Base-by-base conservation (phyloP, 2,113 vertebrate genomes). In the Peromyscus californicus region DNA sequence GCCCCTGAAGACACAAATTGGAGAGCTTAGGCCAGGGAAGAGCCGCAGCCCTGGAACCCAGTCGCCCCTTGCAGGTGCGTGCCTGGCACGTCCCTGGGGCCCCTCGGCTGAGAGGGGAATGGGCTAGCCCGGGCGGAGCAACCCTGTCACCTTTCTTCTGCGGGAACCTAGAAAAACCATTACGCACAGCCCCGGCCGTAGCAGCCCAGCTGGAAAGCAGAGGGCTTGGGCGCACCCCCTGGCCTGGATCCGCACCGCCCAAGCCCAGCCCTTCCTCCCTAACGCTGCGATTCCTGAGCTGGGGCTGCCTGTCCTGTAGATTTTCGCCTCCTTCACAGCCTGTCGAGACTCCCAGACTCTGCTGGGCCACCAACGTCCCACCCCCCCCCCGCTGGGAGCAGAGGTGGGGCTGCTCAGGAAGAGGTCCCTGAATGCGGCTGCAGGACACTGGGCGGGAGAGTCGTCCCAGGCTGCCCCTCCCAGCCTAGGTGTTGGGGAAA, bases 41-140 rank as follows among this genome's bases (percentile, higher is more conserved):
- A 48, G 42, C 79, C n/a, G 0, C 93, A 11, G 86, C 33, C 63
- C 54, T 36, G 24, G 92, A 39, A 48, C 59, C 90, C 48, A 2
- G 69, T 95, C 33, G 39, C 29, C 89, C 67, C 85, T 80, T 29
- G 36, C 89, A 97, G 96, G 93, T 96, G 93, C 15, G 10, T 36
- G 26, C 91, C 3, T 10, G 17, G 19, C 80, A 51, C 31, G 51
- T 63, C 78, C 92, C 72, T 2, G 36, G 11, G 4, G 75, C 13
- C 61, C 92, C 63, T 94, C 1, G 3, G 51, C n/a, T 48, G 36
- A 36, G 59, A 13, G 3, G 39, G 45, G 59, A 90, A 89, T 6
- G 24, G 87, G n/a, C 16, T 51, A 19, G 24, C 63, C 48, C 17
- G 0, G 3, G 1, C 6, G 4, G 48, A 93, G 78, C 92, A 84